Base-by-base conservation (phyloP, 2,888 invertebrate genomes). In the Drosophila borealis region DNA sequence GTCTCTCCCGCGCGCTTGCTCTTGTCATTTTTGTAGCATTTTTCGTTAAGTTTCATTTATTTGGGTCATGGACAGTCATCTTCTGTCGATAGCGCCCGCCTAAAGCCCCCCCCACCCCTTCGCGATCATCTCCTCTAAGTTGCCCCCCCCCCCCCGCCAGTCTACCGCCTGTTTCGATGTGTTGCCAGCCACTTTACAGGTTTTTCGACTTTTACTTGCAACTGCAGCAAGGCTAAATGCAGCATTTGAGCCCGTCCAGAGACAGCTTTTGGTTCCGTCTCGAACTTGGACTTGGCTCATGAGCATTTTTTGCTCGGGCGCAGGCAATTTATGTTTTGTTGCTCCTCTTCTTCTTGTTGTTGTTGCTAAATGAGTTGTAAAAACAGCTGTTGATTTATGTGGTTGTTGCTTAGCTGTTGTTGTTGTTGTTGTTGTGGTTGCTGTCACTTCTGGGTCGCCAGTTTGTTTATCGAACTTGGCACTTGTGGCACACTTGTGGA, bases 161-260 rank as follows among this genome's bases (percentile, higher is more conserved):
- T 25, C 21, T 49, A 11, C 14, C 25, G 14, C 39, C 17, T 36
- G 36, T n/a, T 21, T 13, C 42, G 39, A 54, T 29, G 8, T 29
- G 29, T 29, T 13, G 17, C 17, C 41, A 17, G 42, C 25, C 41
- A 42, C 44, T 70, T 44, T 80, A 83, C 83, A 81, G 83, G 83
- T 84, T 85, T 85, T 84, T 84, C 83, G 85, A 84, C 83, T 84
- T 84, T 84, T 85, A 84, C 83, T 84, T 84, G 83, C 82, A 78
- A 70, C 81, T 61, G 67, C 70, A 63, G 62, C 72, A 79, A 70
- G 76, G 74, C 67, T 81, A 74, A 63, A 56, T 62, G 65, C 51
- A 60, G 37, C 42, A 54, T 56, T 57, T 42, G 33, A 59, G 71
- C 57, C 60, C 63, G 63, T 39, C 50, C 57, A 36, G 51, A 45